Percentiles rank a stretch among this genome's conserved stretches.
phyloP scores from a whole-genome alignment of 2,113 vertebrate species.

The Proterorhinus semilunaris region DNA sequence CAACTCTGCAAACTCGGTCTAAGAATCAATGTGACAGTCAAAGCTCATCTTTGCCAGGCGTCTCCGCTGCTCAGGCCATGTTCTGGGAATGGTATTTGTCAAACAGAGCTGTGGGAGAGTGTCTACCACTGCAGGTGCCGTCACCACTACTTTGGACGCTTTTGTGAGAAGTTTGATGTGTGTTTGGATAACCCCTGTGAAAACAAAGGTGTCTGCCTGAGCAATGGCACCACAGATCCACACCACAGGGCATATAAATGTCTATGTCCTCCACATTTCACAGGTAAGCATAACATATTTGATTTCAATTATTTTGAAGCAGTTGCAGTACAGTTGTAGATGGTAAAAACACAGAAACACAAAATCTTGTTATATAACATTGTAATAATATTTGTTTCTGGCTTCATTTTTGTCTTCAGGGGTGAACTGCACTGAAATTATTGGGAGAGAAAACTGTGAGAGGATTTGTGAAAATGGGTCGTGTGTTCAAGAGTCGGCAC shows the following conservation, averaged over 20 bases:
- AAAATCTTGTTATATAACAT: not conserved
- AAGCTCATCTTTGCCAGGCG: slow-evolving; percentile 75
- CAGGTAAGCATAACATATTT: slow-evolving; percentile 73
- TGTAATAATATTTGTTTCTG: not conserved
- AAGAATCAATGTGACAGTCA: slow-evolving; percentile 79
- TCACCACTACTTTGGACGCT: slow-evolving; percentile 75
- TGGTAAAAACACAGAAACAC: not conserved
- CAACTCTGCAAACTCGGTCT: slow-evolving; percentile 77
- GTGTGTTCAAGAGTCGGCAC: slow-evolving; percentile 66
- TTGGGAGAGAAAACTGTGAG: slow-evolving; percentile 72
- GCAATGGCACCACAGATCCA: slow-evolving; percentile 51
- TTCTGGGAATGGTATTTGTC: slow-evolving; percentile 80
- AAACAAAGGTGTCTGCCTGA: slow-evolving; percentile 75
- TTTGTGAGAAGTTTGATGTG: slow-evolving; percentile 78
- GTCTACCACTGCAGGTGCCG: slow-evolving; percentile 77
- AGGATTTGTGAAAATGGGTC: slow-evolving; percentile 73
- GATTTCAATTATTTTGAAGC: not conserved
- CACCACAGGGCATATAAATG: slow-evolving; percentile 70
- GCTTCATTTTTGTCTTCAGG: slow-evolving; percentile 65
- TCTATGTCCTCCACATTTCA: slow-evolving; percentile 72
- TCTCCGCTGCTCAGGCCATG: slow-evolving; percentile 71
- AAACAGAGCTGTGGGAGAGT: slow-evolving; percentile 73
- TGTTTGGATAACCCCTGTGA: slow-evolving; percentile 76
- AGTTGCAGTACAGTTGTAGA: not conserved
- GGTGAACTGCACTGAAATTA: slow-evolving; percentile 80